Percentiles rank a stretch among this genome's conserved stretches.
These are phyloP conservation scores for Pocillopora meandrina DNA, from an alignment of 92 coral and sea anemone species.

Conservation along the genomic window DNA sequence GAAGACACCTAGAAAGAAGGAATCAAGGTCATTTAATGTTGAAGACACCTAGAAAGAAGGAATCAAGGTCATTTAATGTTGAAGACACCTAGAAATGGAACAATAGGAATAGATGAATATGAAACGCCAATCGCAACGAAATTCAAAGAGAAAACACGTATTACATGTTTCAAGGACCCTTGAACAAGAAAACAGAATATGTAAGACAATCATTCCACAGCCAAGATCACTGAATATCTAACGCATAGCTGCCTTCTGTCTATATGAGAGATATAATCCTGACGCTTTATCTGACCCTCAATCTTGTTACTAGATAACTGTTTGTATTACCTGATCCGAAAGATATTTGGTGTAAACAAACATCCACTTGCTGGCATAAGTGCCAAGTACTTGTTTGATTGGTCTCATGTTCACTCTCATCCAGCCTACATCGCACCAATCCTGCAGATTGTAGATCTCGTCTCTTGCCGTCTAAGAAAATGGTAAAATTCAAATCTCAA, in stretches of 20 bases:
- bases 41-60: too few relatives aligned
- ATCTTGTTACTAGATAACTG: background rate
- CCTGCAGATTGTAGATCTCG: constrained; percentile 88
- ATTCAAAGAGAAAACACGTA: too few relatives aligned
- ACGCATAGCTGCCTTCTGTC: too few relatives aligned
- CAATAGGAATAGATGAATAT: too few relatives aligned
- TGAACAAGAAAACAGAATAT: too few relatives aligned
- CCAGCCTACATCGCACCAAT: constrained; percentile 99
- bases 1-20: constrained; percentile 1
- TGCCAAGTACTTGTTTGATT: constrained; percentile 90
- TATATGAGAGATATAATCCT: too few relatives aligned
- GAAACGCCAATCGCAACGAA: too few relatives aligned
- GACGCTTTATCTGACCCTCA: background rate
- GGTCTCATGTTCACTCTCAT: constrained; percentile 98
- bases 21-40: too few relatives aligned
- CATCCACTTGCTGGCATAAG: constrained; percentile 99
- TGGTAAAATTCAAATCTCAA: background rate
- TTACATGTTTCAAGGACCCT: too few relatives aligned
- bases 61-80: too few relatives aligned
- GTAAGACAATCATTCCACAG: too few relatives aligned
- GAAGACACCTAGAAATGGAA: background rate
- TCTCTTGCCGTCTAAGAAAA: constrained; percentile 85
- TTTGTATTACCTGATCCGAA: constrained; percentile 80
- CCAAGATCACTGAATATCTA: too few relatives aligned
- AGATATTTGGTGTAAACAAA: constrained; percentile 95